Base-by-base conservation (phyloP, 2,113 vertebrate species). In the Budorcas taxicolor region DNA sequence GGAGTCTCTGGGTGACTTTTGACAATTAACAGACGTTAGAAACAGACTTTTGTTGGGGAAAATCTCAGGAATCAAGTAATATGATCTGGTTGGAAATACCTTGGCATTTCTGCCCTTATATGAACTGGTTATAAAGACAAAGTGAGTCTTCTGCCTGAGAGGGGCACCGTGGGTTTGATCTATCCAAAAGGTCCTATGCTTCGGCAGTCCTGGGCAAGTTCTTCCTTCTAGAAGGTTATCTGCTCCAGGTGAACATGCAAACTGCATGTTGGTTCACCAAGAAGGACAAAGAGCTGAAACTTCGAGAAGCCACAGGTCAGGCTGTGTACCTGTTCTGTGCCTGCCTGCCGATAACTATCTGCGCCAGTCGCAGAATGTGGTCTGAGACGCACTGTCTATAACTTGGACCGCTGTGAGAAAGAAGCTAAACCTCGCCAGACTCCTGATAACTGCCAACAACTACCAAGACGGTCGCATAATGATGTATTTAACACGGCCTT, bases 11-110 rank as follows among this genome's bases (percentile, higher is more conserved):
- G 55, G 4, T 13, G 84, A 33, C 52, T 90, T 40, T 52, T 86
- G 47, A 52, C 88, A 97, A 90, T 74, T 36, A 67, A 88, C 2
- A 71, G 64, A 64, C n/a, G 19, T 40, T 15, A 92, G 43, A 95
- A 95, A 84, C 86, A 50, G 10, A 12, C 11, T 95, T 93, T 60
- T 67, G 62, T 3, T 84, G 53, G 43, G 21, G 64, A 90, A 97
- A 95, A 95, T 67, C 71, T 97, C n/a, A 58, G 23, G 47, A 43
- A 93, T 93, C 90, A 81, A 84, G 25, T 94, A 89, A 87, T 36
- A 62, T 7, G 4, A 95, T 40, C 45, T 57, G 71, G 40, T 58
- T 64, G 64, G 47, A 93, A 90, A 91, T 50, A 81, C 52, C 8
- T 53, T 53, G 15, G 52, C 17, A 76, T 29, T 27, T 16, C 27